Percentiles rank a stretch among this genome's conserved stretches.
phyloP scores from a whole-genome alignment of 1,140 invertebrate species.

The Drosophila virilis region DNA sequence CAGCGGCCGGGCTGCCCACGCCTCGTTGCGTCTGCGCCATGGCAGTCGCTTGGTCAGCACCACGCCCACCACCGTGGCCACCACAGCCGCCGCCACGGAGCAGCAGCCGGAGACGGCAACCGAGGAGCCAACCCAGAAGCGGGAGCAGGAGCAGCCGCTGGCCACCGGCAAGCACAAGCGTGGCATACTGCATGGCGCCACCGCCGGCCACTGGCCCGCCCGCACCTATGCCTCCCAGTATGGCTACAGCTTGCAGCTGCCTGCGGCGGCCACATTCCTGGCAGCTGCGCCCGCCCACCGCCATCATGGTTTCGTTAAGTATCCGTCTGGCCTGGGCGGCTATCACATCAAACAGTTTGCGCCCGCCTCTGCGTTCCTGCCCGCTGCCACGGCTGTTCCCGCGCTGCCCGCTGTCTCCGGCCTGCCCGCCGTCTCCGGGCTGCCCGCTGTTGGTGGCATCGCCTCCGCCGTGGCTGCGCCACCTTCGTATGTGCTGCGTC shows the following conservation, averaged over 20 bases:
- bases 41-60: slow-evolving; percentile 28
- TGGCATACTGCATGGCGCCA: slow-evolving; percentile 64
- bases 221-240: slow-evolving; percentile 76
- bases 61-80: slow-evolving; percentile 42
- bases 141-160: not conserved
- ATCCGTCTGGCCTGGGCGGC: slow-evolving; percentile 44
- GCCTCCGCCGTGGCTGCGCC: slow-evolving; percentile 25
- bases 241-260: slow-evolving; percentile 73
- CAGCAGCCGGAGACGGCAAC: slow-evolving; percentile 4
- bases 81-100: slow-evolving; percentile 13
- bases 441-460: not conserved
- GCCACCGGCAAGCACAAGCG: slow-evolving; percentile 70
- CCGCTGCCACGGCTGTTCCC: slow-evolving; percentile 3
- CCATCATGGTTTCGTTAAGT: slow-evolving; percentile 61
- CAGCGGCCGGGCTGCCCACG: slow-evolving; percentile 5
- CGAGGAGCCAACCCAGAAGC: not conserved
- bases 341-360: slow-evolving; percentile 53
- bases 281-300: slow-evolving; percentile 52
- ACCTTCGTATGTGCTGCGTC: slow-evolving; percentile 67
- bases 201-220: slow-evolving; percentile 56
- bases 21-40: slow-evolving; percentile 50
- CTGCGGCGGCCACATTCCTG: slow-evolving; percentile 57
- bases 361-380: slow-evolving; percentile 23
- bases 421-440: slow-evolving; percentile 5
- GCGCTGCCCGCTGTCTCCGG: slow-evolving; percentile 1